Evolutionary conservation across 2,797 vertebrate genomes (phyloP), one percentile per base, ranked within the genome.

Genomic region (Tamandua tetradactyla): DNA sequence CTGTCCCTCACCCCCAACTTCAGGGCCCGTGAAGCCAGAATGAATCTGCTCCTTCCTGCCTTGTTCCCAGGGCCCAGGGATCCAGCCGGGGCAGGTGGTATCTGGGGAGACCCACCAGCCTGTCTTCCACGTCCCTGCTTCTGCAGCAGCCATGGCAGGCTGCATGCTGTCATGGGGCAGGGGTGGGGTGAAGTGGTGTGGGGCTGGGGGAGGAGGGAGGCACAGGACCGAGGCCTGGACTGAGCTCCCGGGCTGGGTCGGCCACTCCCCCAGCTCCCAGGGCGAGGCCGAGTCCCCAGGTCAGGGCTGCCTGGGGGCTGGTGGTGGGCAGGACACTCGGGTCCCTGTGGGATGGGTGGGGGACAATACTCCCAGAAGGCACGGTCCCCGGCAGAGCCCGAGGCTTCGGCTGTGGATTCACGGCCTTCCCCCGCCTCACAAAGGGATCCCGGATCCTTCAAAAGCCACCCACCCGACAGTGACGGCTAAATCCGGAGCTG

Each of bases 21-120:
- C 37, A 69, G 52, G 92, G 47, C 66, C 69, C 80, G 69, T 76
- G 74, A 96, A 74, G n/a, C 40, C 72, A 83, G 68, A 89, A 91
- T 92, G 89, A 86, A 92, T 89, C 75, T 89, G 80, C 30, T 72
- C 74, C 69, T 23, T 95, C 71, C 85, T 95, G 49, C 94, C 91
- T 95, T 94, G 94, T 89, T 93, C 91, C 96, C 87, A 91, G 91
- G 96, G 91, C 40, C 75, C 9, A 11, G 47, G n/a, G n/a, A n/a
- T n/a, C n/a, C n/a, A n/a, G n/a, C n/a, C n/a, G n/a, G n/a, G n/a
- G n/a, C n/a, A n/a, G n/a, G n/a, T n/a, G n/a, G n/a, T n/a, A n/a
- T n/a, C n/a, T n/a, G n/a, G n/a, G n/a, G n/a, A n/a, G n/a, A n/a
- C n/a, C n/a, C n/a, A n/a, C n/a, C n/a, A n/a, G n/a, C n/a, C n/a